A percentile compares a stretch with the other conserved stretches of the same genome.
Evolutionary conservation across 2,113 vertebrate genomes (phyloP).

Genomic region (Glareola pratincola): DNA sequence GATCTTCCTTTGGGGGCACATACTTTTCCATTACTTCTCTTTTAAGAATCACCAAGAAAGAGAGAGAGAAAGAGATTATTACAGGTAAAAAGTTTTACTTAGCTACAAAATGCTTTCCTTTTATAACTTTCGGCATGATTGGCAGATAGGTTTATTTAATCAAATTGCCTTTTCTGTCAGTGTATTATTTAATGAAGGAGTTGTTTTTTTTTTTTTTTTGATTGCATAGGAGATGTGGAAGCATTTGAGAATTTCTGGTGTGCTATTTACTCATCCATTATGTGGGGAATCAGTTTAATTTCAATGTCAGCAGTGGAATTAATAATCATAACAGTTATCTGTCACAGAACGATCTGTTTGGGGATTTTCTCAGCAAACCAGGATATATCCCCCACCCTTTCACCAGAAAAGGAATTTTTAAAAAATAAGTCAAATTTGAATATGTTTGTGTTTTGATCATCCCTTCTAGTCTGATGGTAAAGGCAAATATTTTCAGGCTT

Average conservation of each 20-base stretch:
- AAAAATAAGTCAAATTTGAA: constrained; percentile 9
- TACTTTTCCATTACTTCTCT: neutral
- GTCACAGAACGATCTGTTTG: constrained; percentile 30
- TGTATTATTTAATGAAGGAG: constrained; percentile 55
- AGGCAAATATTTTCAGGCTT: neutral
- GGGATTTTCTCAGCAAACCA: constrained; percentile 26
- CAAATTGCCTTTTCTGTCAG: constrained; percentile 48
- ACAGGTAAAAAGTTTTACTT: constrained; percentile 22
- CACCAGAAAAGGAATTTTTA: neutral
- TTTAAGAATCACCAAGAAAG: neutral
- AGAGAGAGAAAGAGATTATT: neutral
- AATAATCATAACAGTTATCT: constrained; percentile 49
- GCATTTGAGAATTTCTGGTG: constrained; percentile 44
- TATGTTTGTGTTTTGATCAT: constrained; percentile 7
- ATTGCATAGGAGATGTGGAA: constrained; percentile 43
- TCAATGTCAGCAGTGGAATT: constrained; percentile 51
- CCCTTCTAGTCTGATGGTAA: neutral
- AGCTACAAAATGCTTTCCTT: constrained; percentile 4
- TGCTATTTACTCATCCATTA: constrained; percentile 58
- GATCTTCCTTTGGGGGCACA: neutral
- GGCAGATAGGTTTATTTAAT: constrained; percentile 49
- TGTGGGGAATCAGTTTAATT: constrained; percentile 60
- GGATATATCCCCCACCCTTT: neutral
- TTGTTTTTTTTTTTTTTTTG: constrained; percentile 38
- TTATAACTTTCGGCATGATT: constrained; percentile 38